Evolutionary conservation across 2,113 vertebrate species (phyloP), one percentile per base, ranked within the genome.

Genomic region (Gavia stellata): DNA sequence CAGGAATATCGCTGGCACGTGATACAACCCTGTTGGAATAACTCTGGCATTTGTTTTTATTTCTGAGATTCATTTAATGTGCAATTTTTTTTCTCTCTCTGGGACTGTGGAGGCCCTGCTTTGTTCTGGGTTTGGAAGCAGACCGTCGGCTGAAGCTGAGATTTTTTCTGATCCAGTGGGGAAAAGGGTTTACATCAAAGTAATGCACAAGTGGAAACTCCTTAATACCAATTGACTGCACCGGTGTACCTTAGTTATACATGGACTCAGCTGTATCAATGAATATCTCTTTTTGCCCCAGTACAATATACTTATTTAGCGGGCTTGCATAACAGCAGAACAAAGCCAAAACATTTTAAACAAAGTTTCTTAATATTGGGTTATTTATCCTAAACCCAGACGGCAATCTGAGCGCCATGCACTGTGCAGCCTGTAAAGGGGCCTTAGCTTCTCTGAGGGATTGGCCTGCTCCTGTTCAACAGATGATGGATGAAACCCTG

Each of bases 41-140:
- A 88, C 50, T 58, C 68, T 49, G 79, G 50, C 81, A 66, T 86
- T 88, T 87, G 63, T 82, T 92, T 97, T 95, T 66, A 38, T 67
- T 95, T 83, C 87, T 73, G 67, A 75, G 55, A 73, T 77, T 49
- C 77, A 75, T 91, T 93, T 79, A 59, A 70, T 38, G 44, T n/a
- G 49, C 21, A 26, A 63, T 59, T 70, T 90, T 74, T 78, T 72
- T 55, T n/a, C 53, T 79, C 28, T 31, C 75, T 91, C 68, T 75
- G 92, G 95, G 72, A 84, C 28, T 15, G 18, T 55, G 34, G 33
- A 83, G 44, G 72, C 63, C 67, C n/a, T 4, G 12, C 82, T 86
- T 94, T 97, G 80, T 89, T 91, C 86, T 47, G 52, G 40, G 28
- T 75, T 93, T 72, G 62, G 77, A 74, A 94, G 77, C 65, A 91